Percentiles rank a stretch among this genome's conserved stretches.
These are phyloP conservation scores for Brachionus angularis DNA, from an alignment of 1,140 invertebrate species.

Conservation along the genomic window DNA sequence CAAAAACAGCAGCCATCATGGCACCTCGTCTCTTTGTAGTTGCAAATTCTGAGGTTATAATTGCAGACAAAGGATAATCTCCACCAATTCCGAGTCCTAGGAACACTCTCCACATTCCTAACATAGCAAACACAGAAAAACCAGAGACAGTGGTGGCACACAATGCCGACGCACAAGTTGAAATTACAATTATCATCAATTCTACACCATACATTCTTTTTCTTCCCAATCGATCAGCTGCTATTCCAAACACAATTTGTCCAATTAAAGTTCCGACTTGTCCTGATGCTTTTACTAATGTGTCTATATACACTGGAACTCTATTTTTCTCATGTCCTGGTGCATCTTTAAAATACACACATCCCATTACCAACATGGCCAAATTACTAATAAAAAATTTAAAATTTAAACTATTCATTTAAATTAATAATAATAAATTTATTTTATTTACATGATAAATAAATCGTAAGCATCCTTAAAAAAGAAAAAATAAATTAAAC, in stretches of 20 bases:
- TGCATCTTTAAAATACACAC: slow-evolving; percentile 36
- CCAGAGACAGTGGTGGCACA: neutral
- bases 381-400: neutral
- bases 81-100: slow-evolving; percentile 41
- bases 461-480: slow-evolving; percentile 20
- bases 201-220: slow-evolving; percentile 34
- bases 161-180: neutral
- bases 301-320: slow-evolving; percentile 30
- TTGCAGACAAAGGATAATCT: slow-evolving; percentile 42
- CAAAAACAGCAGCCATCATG: slow-evolving; percentile 39
- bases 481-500: neutral
- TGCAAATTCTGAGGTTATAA: slow-evolving; percentile 3
- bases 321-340: too few species aligned
- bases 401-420: neutral
- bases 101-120: slow-evolving; percentile 15
- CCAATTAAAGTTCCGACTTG: slow-evolving; percentile 35
- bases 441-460: slow-evolving; percentile 38
- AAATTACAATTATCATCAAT: neutral
- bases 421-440: too few species aligned
- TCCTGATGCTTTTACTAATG: slow-evolving; percentile 13
- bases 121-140: slow-evolving; percentile 3
- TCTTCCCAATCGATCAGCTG: slow-evolving; percentile 29
- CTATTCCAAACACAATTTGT: slow-evolving; percentile 18
- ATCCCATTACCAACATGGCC: slow-evolving; percentile 30
- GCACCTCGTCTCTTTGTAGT: slow-evolving; percentile 1